These are phyloP conservation scores for Drosophila merina DNA, from an alignment of 2,888 invertebrate species.

Conservation along the genomic window DNA sequence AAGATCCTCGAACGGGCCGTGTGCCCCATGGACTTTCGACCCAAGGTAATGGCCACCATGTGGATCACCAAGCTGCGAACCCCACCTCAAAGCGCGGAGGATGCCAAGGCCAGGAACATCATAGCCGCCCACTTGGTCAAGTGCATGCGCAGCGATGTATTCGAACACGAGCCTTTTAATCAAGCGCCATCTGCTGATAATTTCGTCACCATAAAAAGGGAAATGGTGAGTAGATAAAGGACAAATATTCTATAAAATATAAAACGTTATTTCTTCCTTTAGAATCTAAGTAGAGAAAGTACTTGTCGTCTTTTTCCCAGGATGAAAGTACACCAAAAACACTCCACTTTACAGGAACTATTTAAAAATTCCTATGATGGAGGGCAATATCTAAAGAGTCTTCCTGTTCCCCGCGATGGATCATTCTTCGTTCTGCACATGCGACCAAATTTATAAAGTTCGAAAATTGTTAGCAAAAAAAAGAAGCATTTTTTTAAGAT, in stretches of 20 bases:
- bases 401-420: conserved; percentile 51
- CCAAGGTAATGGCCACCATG: conserved; percentile 42
- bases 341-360: conserved; percentile 22
- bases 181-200: conserved; percentile 18
- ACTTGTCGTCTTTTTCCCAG: conserved; percentile 12
- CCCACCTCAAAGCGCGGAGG: conserved; percentile 9
- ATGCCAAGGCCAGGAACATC: conserved; percentile 51
- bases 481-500: not conserved
- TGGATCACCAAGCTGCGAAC: conserved; percentile 50
- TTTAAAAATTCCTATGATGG: conserved; percentile 25
- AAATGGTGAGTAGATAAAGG: conserved; percentile 32
- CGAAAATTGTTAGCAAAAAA: not conserved
- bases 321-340: not conserved
- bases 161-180: conserved; percentile 45
- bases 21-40: conserved; percentile 15
- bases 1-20: conserved; percentile 35
- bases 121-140: conserved; percentile 42
- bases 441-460: conserved; percentile 32
- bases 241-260: not conserved
- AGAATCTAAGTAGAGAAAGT: conserved; percentile 17
- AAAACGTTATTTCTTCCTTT: not conserved
- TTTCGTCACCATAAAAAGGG: conserved; percentile 22
- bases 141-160: conserved; percentile 20
- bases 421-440: conserved; percentile 44
- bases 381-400: conserved; percentile 27